phyloP scores from a whole-genome alignment of 2,113 vertebrate genomes.

The Aramus guarauna region DNA sequence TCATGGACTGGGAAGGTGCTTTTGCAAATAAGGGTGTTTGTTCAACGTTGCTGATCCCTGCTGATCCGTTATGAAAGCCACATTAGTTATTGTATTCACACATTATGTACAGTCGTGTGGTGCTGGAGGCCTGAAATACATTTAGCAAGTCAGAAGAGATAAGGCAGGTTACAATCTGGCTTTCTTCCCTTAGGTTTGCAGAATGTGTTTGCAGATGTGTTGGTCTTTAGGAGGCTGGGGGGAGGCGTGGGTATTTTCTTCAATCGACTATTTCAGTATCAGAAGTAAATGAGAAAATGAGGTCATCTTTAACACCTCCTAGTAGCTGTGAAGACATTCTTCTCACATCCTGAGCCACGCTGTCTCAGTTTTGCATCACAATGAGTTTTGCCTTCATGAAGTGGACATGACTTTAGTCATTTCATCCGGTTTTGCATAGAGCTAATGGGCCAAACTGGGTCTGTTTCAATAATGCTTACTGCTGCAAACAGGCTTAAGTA shows the following conservation, averaged over 20 bases:
- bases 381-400: background rate
- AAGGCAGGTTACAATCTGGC: conserved; percentile 68
- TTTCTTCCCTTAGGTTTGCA: conserved; percentile 59
- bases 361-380: background rate
- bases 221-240: background rate
- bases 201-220: conserved; percentile 63
- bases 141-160: conserved; percentile 58
- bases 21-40: conserved; percentile 61
- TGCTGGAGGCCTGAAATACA: conserved; percentile 36
- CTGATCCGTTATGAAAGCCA: conserved; percentile 58
- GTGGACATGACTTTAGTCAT: background rate
- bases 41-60: conserved; percentile 43
- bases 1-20: conserved; percentile 19
- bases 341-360: background rate
- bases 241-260: background rate
- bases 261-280: background rate
- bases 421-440: background rate
- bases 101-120: conserved; percentile 55
- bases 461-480: background rate
- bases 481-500: background rate
- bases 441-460: background rate
- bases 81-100: conserved; percentile 34
- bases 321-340: background rate
- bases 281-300: background rate
- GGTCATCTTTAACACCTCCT: background rate